Conservation (phyloP, 2,113 vertebrate species). For the Rhagologus leucostigma region DNA sequence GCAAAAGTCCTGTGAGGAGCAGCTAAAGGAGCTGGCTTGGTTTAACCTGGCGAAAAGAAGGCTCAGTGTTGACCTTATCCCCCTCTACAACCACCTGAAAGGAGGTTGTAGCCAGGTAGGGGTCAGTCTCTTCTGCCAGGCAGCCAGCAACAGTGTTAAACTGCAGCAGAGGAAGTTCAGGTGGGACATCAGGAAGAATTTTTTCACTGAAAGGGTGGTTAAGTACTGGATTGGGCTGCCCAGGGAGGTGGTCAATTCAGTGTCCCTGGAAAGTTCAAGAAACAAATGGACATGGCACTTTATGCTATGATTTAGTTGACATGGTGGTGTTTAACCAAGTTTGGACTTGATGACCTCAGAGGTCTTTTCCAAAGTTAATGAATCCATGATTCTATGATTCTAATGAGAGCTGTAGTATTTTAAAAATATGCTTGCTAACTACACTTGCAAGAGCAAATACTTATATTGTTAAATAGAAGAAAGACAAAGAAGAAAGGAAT, state of each 20-base stretch:
- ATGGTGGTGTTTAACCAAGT: background rate
- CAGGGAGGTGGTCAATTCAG: background rate
- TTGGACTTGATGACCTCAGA: background rate
- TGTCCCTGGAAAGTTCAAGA: background rate
- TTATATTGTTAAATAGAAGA: background rate
- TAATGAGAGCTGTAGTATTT: background rate
- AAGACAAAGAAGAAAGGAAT: background rate
- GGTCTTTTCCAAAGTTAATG: background rate
- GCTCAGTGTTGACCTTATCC: background rate
- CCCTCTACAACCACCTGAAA: no score
- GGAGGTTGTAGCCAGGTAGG: background rate
- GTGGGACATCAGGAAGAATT: background rate
- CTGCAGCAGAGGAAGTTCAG: background rate
- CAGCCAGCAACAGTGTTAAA: background rate
- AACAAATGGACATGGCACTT: fast-evolving
- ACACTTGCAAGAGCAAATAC: background rate
- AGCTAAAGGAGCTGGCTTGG: background rate
- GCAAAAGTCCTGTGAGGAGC: background rate
- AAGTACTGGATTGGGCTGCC: background rate
- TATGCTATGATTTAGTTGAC: background rate
- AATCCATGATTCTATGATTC: background rate
- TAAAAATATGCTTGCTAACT: background rate
- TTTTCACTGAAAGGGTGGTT: background rate
- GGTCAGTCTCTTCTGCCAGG: background rate
- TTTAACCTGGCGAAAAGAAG: background rate